Evolutionary conservation across 2,113 vertebrate genomes (phyloP), one percentile per base, ranked within the genome.

Genomic region (Procavia capensis): DNA sequence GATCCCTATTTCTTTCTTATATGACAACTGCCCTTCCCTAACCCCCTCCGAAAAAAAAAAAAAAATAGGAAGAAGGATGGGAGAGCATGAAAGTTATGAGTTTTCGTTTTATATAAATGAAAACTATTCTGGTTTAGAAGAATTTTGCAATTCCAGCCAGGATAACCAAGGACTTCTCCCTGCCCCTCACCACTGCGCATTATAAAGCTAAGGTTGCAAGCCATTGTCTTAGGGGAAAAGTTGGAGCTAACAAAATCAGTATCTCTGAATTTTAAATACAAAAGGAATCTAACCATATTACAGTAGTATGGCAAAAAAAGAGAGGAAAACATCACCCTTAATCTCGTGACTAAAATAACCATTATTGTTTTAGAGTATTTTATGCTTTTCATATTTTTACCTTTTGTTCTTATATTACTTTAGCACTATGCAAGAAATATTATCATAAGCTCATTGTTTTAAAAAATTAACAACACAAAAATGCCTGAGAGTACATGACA

Each of bases 21-120:
- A 39, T 96, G 96, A 96, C 96, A 98, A 95, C 34, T 94, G 70
- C 47, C 61, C 75, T 91, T 76, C 17, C 57, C 31, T 39, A 76
- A 50, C 39, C 50, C 47, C 16, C 20, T 10, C 5, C 72, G 78
- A 6, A 84, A 54, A 88, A 59, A 93, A 24, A 61, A 41, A 72
- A 20, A 79, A 64, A 79, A 57, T 1, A 54, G 0, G 16, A 16
- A 82, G 17, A 36, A 88, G 81, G 39, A 74, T 25, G 59, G 31
- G 36, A 9, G 27, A 86, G 25, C n/a, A 83, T 80, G 47, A 92
- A 88, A 92, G 90, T 57, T 64, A 27, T 83, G 54, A 94, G 64
- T 29, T 80, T 95, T 88, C 57, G 87, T 74, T 85, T 96, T 91
- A 88, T 61, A 45, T 80, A 95, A 93, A 76, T 93, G 75, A 25